Conservation (phyloP, 2,888 invertebrate species). For the Crocallis elinguaria region DNA sequence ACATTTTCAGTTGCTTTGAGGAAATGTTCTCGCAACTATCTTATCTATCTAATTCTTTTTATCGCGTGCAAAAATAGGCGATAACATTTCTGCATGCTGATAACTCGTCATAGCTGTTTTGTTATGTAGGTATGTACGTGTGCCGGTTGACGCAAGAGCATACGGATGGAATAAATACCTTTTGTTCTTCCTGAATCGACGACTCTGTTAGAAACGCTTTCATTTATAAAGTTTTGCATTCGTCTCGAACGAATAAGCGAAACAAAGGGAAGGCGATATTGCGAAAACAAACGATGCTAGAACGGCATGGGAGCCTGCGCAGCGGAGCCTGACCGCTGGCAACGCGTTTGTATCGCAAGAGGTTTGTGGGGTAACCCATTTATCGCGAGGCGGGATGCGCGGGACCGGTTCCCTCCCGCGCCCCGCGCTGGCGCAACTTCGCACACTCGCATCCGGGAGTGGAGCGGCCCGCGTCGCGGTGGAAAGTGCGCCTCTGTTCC, state of each 20-base stretch:
- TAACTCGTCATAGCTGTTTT: conserved; percentile 51
- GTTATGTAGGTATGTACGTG: conserved; percentile 27
- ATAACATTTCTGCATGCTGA: conserved; percentile 57
- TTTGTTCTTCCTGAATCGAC: conserved; percentile 34
- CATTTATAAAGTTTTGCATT: conserved; percentile 12
- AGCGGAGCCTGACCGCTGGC: conserved; percentile 37
- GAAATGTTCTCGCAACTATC: conserved; percentile 63
- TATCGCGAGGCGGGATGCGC: conserved; percentile 66
- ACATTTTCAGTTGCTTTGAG: conserved; percentile 65
- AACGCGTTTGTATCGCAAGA: conserved; percentile 74
- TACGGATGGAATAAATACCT: conserved; percentile 24
- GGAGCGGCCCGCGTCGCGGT: conserved; percentile 45
- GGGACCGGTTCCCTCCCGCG: conserved; percentile 66
- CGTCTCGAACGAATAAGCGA: conserved; percentile 14
- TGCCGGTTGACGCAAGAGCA: conserved; percentile 49
- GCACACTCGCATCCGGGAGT: conserved; percentile 74
- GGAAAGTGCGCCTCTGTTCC: conserved; percentile 38
- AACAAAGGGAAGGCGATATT: conserved; percentile 14
- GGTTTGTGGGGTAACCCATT: conserved; percentile 84
- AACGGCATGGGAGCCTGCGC: conserved; percentile 33
- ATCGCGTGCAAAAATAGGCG: conserved; percentile 58
- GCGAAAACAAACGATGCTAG: conserved; percentile 21
- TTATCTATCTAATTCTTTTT: conserved; percentile 66
- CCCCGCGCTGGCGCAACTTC: conserved; percentile 22
- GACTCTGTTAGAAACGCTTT: conserved; percentile 19